These are phyloP conservation scores for Brachystomella parvula DNA, from an alignment of 1,140 invertebrate genomes.

Conservation along the genomic window DNA sequence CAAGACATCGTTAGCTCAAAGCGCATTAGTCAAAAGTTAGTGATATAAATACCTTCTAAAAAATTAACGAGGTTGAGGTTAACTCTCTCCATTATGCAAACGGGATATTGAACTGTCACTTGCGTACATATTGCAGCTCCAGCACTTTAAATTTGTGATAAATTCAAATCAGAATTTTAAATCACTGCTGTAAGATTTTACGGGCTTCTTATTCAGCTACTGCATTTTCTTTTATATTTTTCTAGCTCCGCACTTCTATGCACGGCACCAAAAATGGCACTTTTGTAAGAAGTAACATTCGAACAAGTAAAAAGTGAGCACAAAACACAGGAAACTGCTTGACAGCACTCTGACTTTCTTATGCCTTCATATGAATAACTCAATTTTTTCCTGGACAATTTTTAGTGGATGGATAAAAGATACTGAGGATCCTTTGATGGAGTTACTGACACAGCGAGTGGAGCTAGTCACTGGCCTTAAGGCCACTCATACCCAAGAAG, in stretches of 20 bases:
- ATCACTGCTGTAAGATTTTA: too few relatives aligned
- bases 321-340: background rate
- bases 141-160: too few relatives aligned
- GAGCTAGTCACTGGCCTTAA: slow-evolving; percentile 39
- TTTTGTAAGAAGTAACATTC: slow-evolving; percentile 38
- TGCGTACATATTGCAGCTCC: too few relatives aligned
- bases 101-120: too few relatives aligned
- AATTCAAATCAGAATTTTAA: too few relatives aligned
- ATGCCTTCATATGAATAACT: background rate
- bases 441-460: slow-evolving; percentile 37
- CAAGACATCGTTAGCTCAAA: slow-evolving; percentile 37
- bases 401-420: slow-evolving; percentile 40
- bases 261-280: slow-evolving; percentile 36
- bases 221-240: too few relatives aligned
- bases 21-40: slow-evolving; percentile 39
- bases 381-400: slow-evolving; percentile 5
- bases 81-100: too few relatives aligned
- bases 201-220: too few relatives aligned
- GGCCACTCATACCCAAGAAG: slow-evolving; percentile 32
- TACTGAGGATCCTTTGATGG: slow-evolving; percentile 32
- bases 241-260: slow-evolving; percentile 34
- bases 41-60: too few relatives aligned
- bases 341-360: too few relatives aligned
- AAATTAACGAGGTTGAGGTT: too few relatives aligned
- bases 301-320: slow-evolving; percentile 39